Evolutionary conservation across 2,888 invertebrate genomes (phyloP), one percentile per base, ranked within the genome.

Genomic region (Nomada goodeniana): DNA sequence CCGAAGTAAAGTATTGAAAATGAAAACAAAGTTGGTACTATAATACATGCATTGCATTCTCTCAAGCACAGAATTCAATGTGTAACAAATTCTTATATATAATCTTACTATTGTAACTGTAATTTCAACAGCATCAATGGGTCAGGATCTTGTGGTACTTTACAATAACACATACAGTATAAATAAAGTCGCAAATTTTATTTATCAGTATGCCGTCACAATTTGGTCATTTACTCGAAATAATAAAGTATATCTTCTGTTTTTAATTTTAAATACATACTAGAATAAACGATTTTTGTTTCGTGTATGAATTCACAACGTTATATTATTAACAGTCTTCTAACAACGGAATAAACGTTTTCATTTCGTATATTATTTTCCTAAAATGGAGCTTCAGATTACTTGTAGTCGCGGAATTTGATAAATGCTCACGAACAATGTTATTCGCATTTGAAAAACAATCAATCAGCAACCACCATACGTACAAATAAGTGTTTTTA

Each of bases 141-240:
- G 65, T 80, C 60, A 80, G 87, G 87, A 88, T 64, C 79, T 88
- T 82, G 75, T 81, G 82, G 76, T 85, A 83, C 77, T 86, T 85
- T 71, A 82, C 52, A 89, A 74, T 76, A 86, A 84, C 57, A 74
- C 76, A 77, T 84, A 86, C 86, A 88, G 63, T 86, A 84, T 79
- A 86, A 89, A 86, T 89, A 76, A 76, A 85, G 75, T 88, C 81
- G 81, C 60, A 82, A 80, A 52, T 89, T 88, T 88, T 88, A 88
- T 88, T 88, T 60, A 80, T 88, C 79, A 80, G 64, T 85, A 75
- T 80, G 69, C 87, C 85, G 85, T 85, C 88, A 88, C 89, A 89
- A 88, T 87, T 36, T 88, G 89, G 86, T 88, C 88, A 82, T 82
- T 86, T 78, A 82, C 81, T 77, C 84, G 81, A 87, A 88, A 80